phyloP scores from a whole-genome alignment of 2,888 invertebrate species.

The Pristionchus arcanus region DNA sequence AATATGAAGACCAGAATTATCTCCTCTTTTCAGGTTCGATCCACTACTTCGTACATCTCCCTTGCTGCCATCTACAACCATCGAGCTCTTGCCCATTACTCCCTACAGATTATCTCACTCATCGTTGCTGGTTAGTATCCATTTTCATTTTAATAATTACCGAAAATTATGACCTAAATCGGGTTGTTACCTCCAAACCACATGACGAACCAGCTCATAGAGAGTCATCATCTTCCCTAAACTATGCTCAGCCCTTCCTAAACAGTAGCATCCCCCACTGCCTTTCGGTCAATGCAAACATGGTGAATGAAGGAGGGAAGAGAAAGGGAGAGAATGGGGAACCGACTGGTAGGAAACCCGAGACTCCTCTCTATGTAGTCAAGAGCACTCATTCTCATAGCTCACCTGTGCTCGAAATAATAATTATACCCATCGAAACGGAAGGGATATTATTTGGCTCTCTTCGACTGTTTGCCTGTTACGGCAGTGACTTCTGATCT shows the following conservation, averaged over 20 bases:
- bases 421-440: not conserved
- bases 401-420: not conserved
- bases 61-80: conserved; percentile 94
- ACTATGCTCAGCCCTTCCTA: not conserved
- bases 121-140: conserved; percentile 87
- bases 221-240: not conserved
- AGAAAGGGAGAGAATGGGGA: conserved; percentile 26
- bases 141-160: conserved; percentile 20
- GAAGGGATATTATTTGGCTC: not conserved
- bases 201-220: too few relatives aligned
- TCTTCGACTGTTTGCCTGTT: not conserved
- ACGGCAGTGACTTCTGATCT: conserved; percentile 17
- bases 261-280: not conserved
- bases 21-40: conserved; percentile 79
- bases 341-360: conserved; percentile 34
- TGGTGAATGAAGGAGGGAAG: not conserved
- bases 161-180: too few relatives aligned
- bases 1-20: not conserved
- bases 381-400: not conserved
- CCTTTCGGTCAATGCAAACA: conserved; percentile 42
- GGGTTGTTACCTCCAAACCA: too few relatives aligned
- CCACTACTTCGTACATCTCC: conserved; percentile 93
- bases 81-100: conserved; percentile 89
- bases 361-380: not conserved
- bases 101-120: conserved; percentile 92